Conservation (phyloP, 2,797 vertebrate species). For the Mionectes olivaceus region DNA sequence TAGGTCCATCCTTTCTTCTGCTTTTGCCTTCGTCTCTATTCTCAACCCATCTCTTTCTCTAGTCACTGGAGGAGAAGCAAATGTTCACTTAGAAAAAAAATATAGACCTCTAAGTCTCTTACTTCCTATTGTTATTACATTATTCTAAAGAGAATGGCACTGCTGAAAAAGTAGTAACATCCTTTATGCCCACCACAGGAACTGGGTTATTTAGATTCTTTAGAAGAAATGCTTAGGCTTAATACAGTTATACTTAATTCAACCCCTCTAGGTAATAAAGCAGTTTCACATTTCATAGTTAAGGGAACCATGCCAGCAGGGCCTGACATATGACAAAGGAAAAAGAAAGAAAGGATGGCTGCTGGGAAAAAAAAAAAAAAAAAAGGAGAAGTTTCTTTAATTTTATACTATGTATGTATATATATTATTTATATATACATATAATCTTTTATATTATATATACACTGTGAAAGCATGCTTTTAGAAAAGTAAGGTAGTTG, state of each 20-base stretch:
- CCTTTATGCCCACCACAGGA: neutral
- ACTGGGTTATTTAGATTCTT: neutral
- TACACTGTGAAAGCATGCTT: neutral
- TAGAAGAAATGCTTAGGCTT: neutral
- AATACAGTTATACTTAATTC: neutral
- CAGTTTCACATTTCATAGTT: neutral
- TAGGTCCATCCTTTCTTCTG: neutral
- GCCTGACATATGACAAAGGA: neutral
- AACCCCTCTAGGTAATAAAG: neutral
- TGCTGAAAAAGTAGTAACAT: neutral
- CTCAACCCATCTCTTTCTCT: neutral
- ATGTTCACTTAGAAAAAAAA: neutral
- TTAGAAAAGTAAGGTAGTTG: constrained; percentile 5
- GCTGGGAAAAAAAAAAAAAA: neutral
- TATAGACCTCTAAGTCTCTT: neutral
- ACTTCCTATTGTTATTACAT: neutral
- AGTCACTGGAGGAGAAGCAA: neutral
- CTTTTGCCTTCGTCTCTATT: neutral
- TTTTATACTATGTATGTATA: neutral
- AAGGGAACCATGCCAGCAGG: neutral
- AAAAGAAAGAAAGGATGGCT: constrained; percentile 25
- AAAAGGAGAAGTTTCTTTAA: neutral
- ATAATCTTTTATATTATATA: neutral
- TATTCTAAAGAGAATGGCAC: neutral
- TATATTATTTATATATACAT: neutral